Conservation (phyloP, 2,113 vertebrate genomes). For the western clawed frog (Xenopus tropicalis) region DNA sequence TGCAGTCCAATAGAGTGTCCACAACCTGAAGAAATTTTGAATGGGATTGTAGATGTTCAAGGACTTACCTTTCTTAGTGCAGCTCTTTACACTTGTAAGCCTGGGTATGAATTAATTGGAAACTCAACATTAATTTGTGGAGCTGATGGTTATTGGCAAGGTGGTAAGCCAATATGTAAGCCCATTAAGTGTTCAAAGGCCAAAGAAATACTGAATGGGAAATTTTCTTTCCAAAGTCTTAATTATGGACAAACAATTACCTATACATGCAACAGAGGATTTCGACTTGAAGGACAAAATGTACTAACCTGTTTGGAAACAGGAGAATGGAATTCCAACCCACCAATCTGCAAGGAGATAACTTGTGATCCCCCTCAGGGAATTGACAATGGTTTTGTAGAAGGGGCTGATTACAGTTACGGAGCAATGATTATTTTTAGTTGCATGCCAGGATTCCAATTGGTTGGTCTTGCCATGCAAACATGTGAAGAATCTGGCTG, state of each 20-base stretch:
- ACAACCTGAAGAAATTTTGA: constrained; percentile 83
- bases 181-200: constrained; percentile 83
- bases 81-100: constrained; percentile 87
- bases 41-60: constrained; percentile 91
- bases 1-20: constrained; percentile 91
- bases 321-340: constrained; percentile 76
- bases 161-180: constrained; percentile 80
- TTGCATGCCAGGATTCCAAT: constrained; percentile 90
- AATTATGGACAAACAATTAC: constrained; percentile 79
- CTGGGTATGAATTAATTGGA: constrained; percentile 81
- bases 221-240: constrained; percentile 71
- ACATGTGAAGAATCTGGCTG: constrained; percentile 90
- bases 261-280: constrained; percentile 85
- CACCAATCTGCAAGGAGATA: constrained; percentile 79
- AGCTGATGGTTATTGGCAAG: constrained; percentile 89
- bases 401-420: constrained; percentile 90
- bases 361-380: constrained; percentile 82
- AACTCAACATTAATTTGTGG: constrained; percentile 89
- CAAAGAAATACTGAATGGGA: constrained; percentile 76
- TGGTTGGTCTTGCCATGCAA: constrained; percentile 84
- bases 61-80: constrained; percentile 95
- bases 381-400: constrained; percentile 92
- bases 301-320: constrained; percentile 77
- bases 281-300: constrained; percentile 78
- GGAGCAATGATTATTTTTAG: constrained; percentile 97